These are phyloP conservation scores for Euleptes europaea DNA, from an alignment of 2,113 vertebrate species.

Conservation along the genomic window DNA sequence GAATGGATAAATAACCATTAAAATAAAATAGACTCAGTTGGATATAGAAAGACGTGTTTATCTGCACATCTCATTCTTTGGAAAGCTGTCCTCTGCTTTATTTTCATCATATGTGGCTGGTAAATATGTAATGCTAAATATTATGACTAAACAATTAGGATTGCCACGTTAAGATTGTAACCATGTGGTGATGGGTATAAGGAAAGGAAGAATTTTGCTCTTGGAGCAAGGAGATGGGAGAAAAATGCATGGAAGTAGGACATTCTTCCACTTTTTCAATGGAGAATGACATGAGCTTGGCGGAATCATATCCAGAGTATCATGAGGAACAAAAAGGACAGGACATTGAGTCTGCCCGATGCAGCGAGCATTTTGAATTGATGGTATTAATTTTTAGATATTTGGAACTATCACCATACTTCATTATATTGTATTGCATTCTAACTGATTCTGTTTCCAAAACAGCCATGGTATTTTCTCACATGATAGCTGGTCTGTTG, in stretches of 20 bases:
- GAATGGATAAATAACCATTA: neutral
- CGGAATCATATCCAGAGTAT: neutral
- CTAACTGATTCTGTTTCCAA: neutral
- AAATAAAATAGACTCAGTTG: neutral
- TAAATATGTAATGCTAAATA: neutral
- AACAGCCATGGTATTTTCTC: neutral
- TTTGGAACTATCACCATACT: neutral
- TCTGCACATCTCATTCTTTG: neutral
- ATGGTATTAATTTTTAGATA: neutral
- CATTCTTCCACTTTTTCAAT: neutral
- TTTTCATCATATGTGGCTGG: neutral
- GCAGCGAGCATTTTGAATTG: neutral
- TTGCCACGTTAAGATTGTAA: no score
- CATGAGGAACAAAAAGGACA: neutral
- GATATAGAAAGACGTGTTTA: neutral
- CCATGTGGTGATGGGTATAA: no score
- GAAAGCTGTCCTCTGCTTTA: neutral
- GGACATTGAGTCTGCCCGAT: neutral
- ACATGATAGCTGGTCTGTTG: neutral
- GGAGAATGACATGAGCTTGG: neutral
- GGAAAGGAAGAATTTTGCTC: no score
- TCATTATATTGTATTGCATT: neutral
- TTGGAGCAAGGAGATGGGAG: no score
- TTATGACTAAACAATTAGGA: neutral
- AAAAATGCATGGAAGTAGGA: no score